Percentiles rank a stretch among this genome's conserved stretches.
These are phyloP conservation scores for Styela plicata DNA, from an alignment of 23 tunicate genomes.

Conservation along the genomic window DNA sequence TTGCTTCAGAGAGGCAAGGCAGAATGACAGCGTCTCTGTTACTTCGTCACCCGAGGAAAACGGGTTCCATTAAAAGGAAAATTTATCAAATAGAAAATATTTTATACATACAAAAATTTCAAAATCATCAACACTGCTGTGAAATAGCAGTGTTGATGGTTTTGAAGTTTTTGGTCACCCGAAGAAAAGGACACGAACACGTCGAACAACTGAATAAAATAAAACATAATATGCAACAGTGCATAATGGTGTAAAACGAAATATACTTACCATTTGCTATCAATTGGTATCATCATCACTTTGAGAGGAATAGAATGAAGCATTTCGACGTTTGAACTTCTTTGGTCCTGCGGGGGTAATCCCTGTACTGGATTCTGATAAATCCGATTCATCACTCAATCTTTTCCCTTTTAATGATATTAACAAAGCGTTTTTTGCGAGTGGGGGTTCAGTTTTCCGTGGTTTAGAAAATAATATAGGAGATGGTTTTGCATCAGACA, in stretches of 20 bases:
- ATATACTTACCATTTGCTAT: not conserved
- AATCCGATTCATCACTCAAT: conserved; percentile 41
- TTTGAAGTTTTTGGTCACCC: too few relatives aligned
- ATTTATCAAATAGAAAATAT: too few relatives aligned
- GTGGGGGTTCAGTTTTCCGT: not conserved
- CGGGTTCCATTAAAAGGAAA: too few relatives aligned
- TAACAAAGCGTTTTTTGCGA: conserved; percentile 14
- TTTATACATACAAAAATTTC: too few relatives aligned
- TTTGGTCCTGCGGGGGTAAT: not conserved
- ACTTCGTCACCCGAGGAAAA: too few relatives aligned
- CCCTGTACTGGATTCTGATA: not conserved
- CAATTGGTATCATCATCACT: conserved; percentile 12
- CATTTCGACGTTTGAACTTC: conserved; percentile 70
- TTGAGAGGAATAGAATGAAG: conserved; percentile 44
- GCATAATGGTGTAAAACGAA: not conserved
- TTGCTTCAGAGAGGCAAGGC: too few relatives aligned
- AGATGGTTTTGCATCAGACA: not conserved
- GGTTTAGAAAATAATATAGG: not conserved
- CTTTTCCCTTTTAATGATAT: conserved; percentile 21
- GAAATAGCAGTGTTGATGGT: too few relatives aligned
- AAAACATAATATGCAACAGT: not conserved
- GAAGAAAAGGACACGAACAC: too few relatives aligned
- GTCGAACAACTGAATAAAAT: too few relatives aligned
- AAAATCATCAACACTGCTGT: too few relatives aligned
- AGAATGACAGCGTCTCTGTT: too few relatives aligned